These are phyloP conservation scores for Ennomos fuscantarius DNA, from an alignment of 2,888 invertebrate species.

Conservation along the genomic window DNA sequence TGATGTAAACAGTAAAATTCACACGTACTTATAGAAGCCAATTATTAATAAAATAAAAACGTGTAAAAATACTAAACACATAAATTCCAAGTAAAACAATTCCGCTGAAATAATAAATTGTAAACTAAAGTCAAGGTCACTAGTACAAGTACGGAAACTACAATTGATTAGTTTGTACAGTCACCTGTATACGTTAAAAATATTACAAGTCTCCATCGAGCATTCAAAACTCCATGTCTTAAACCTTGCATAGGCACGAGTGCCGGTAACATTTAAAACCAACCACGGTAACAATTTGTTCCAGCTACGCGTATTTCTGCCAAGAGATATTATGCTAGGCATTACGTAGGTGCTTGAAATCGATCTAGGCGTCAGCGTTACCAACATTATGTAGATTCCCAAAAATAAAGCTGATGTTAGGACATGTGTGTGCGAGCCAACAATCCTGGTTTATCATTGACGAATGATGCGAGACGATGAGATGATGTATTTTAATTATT, in stretches of 20 bases:
- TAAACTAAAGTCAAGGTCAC: conserved; percentile 7
- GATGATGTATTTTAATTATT: conserved; percentile 48
- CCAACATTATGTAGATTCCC: conserved; percentile 37
- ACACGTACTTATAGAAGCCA: too few relatives aligned
- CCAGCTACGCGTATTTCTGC: conserved; percentile 19
- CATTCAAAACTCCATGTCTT: background rate
- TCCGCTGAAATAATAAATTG: conserved; percentile 4
- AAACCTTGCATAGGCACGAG: conserved; percentile 1
- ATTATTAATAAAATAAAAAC: too few relatives aligned
- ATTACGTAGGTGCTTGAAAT: conserved; percentile 18
- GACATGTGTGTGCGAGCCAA: conserved; percentile 38
- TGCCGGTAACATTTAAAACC: conserved; percentile 10
- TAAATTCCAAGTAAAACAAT: background rate
- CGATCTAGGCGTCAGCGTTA: too few relatives aligned
- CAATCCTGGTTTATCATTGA: conserved; percentile 46
- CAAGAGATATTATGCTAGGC: conserved; percentile 14
- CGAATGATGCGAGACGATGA: conserved; percentile 45
- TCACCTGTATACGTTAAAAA: too few relatives aligned
- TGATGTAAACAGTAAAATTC: too few relatives aligned
- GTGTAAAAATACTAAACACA: too few relatives aligned
- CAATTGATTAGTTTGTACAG: too few relatives aligned
- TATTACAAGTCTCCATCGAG: too few relatives aligned
- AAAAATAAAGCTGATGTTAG: conserved; percentile 48
- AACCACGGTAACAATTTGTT: conserved; percentile 16
- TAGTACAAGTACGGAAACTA: background rate